Evolutionary conservation across 2,888 invertebrate genomes (phyloP), one percentile per base, ranked within the genome.

Genomic region (Amaurobius ferox): DNA sequence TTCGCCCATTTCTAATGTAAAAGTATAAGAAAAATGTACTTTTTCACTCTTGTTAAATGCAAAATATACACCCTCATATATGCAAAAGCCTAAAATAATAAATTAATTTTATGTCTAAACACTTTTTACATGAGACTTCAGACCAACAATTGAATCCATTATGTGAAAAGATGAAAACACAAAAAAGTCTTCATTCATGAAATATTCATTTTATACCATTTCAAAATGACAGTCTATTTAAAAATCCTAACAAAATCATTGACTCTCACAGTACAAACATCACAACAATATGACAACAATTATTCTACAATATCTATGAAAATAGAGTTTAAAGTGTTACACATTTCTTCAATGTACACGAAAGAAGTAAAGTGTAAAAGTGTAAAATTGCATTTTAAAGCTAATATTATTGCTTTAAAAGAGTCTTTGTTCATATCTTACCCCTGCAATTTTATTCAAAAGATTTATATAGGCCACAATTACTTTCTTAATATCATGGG

Each of bases 291-390:
- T 19, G 61, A 61, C 55, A 44, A 70, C 55, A 70, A 71, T 55
- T 61, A 78, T 26, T 68, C 78, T 79, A 79, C 70, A 71, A 26
- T 68, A 67, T 30, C 79, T 79, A 79, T 48, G 79, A 79, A 79
- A 79, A 79, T 79, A 79, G 62, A 79, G 32, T 26, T 72, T 48
- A 13, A 39, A 68, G 68, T 28, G 35, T 28, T 40, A 26, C 26
- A 55, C 55, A 55, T 3, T 23, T n/a, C n/a, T 40, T 68, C 28
- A 35, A 68, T 26, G 28, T 39, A 26, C 39, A 40, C 28, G 28
- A 39, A 68, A 64, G 30, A 64, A 68, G 35, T 26, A 26, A 40
- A 40, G 28, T 39, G 26, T 68, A 68, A 68, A 68, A 68, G 39
- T 68, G 40, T 40, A 68, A 35, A 28, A 40, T 23, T 40, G 68